phyloP scores from a whole-genome alignment of 2,888 invertebrate species.

The Tiphia femorata region DNA sequence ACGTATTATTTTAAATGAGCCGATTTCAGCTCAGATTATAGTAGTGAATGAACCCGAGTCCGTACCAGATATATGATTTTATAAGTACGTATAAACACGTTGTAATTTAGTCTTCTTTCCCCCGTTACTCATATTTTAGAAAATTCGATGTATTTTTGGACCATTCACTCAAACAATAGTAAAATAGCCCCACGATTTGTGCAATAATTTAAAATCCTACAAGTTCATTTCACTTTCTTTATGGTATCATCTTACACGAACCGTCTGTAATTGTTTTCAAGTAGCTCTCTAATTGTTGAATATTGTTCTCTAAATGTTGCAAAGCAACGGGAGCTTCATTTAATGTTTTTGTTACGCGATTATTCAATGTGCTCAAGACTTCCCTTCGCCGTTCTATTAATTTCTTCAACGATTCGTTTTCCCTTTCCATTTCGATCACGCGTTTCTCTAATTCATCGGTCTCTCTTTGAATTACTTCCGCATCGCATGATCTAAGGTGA shows the following conservation, averaged over 20 bases:
- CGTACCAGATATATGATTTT: background rate
- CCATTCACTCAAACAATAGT: too few relatives aligned
- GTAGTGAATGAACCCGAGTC: too few relatives aligned
- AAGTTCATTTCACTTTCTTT: too few relatives aligned
- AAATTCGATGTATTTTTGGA: too few relatives aligned
- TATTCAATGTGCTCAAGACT: conserved; percentile 23
- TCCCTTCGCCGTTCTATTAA: conserved; percentile 41
- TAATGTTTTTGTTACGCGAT: conserved; percentile 30
- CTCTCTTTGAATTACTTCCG: conserved; percentile 45
- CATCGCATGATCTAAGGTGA: conserved; percentile 55
- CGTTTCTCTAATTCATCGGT: conserved; percentile 39
- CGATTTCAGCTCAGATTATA: too few relatives aligned
- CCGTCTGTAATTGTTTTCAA: too few relatives aligned
- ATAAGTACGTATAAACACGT: background rate
- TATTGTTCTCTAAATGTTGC: conserved; percentile 30
- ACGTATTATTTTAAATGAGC: conserved; percentile 12
- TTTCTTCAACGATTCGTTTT: conserved; percentile 48
- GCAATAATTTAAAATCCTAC: too few relatives aligned
- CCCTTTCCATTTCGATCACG: conserved; percentile 46
- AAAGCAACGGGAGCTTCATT: conserved; percentile 25
- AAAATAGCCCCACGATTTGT: too few relatives aligned
- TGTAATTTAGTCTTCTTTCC: too few relatives aligned
- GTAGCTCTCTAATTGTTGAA: conserved; percentile 31
- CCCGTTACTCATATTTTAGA: too few relatives aligned
- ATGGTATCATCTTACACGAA: too few relatives aligned